Conservation (phyloP, 1,140 invertebrate species). For the Triops longicaudatus region DNA sequence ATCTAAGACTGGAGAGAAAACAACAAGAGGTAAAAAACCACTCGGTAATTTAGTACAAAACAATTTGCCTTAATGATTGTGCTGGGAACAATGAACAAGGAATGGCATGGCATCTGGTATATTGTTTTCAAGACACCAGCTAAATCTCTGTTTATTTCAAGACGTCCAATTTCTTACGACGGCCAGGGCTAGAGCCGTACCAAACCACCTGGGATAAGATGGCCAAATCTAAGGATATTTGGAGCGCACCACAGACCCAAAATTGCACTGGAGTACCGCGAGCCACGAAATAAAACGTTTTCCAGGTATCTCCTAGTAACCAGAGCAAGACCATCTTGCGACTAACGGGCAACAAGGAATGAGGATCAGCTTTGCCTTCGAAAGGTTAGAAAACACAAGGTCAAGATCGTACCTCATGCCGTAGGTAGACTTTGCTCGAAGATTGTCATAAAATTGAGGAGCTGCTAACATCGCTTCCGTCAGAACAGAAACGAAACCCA, state of each 20-base stretch:
- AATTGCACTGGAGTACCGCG: conserved; percentile 87
- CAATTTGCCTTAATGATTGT: not conserved
- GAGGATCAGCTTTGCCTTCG: not conserved
- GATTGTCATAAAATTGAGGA: conserved; percentile 86
- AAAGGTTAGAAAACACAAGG: not conserved
- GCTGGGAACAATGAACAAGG: not conserved
- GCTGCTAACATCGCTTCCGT: conserved; percentile 92
- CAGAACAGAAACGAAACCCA: conserved; percentile 90
- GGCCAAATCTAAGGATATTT: conserved; percentile 53
- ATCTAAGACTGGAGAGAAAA: not conserved
- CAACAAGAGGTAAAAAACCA: not conserved
- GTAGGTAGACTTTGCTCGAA: conserved; percentile 77
- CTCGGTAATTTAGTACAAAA: not conserved
- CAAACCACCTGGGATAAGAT: conserved; percentile 27
- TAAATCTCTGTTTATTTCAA: not conserved
- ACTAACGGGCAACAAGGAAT: conserved; percentile 39
- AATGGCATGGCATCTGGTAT: not conserved
- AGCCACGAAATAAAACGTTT: conserved; percentile 91
- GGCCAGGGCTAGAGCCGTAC: conserved; percentile 26
- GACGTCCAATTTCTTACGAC: conserved; percentile 24
- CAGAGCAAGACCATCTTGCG: conserved; percentile 80
- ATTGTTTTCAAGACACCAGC: not conserved
- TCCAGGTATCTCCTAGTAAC: conserved; percentile 73
- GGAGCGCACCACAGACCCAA: conserved; percentile 85
- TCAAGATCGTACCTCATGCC: conserved; percentile 78